Percentiles rank a stretch among this genome's conserved stretches.
Evolutionary conservation across 2,888 invertebrate species (phyloP).

Genomic region (Leptogaster cylindrica): DNA sequence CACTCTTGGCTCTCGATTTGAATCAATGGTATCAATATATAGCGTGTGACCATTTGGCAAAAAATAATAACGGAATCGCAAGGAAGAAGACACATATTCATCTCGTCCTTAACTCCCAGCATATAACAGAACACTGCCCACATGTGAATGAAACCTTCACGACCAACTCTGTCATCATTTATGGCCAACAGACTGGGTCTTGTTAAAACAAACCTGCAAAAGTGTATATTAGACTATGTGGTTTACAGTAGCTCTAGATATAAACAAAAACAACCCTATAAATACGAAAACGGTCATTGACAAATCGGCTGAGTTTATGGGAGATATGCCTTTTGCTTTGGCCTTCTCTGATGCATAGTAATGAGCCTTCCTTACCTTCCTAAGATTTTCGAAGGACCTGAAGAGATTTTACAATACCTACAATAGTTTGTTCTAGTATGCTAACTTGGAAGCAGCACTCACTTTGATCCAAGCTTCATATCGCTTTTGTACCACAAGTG

Average conservation of each 20-base stretch:
- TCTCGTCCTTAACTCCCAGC: constrained; percentile 74
- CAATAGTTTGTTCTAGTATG: neutral
- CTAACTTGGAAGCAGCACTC: constrained; percentile 52
- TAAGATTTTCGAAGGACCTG: constrained; percentile 70
- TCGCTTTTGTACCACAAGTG: neutral
- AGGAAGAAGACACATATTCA: constrained; percentile 46
- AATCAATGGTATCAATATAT: constrained; percentile 44
- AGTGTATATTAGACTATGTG: no score
- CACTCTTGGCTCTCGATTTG: constrained; percentile 47
- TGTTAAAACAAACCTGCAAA: constrained; percentile 63
- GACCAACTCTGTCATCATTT: constrained; percentile 67
- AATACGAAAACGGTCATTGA: constrained; percentile 82
- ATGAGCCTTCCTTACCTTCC: constrained; percentile 69
- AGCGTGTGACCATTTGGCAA: constrained; percentile 45
- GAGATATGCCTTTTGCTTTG: constrained; percentile 62
- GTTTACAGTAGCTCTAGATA: no score
- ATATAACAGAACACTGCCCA: constrained; percentile 79
- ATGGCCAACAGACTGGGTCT: constrained; percentile 70
- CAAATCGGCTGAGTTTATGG: constrained; percentile 77
- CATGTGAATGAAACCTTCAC: constrained; percentile 76
- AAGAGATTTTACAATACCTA: neutral
- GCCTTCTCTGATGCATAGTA: constrained; percentile 65
- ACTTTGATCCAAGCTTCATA: neutral
- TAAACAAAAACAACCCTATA: no score
- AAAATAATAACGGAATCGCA: constrained; percentile 41